Evolutionary conservation across 53 echinoderm and acorn worm genomes (phyloP), one percentile per base, ranked within the genome.

Genomic region (Astropecten irregularis): DNA sequence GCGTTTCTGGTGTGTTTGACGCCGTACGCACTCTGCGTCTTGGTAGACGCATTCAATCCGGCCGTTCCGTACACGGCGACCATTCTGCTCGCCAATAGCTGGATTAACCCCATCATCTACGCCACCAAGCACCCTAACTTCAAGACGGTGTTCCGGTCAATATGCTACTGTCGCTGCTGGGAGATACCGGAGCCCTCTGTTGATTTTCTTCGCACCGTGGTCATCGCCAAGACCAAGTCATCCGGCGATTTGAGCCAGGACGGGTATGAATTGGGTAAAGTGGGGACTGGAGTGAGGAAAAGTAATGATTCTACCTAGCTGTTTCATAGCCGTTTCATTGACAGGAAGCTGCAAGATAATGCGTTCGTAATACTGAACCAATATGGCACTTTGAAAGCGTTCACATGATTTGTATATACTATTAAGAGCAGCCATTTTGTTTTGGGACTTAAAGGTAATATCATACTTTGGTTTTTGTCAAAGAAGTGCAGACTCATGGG

Each of bases 51-150:
- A 14, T 68, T 68, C 5, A 36, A 82, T 31, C 85, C 71, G 20
- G 85, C 74, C 34, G 86, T 89, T 1, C 85, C 89, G 30, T 92
- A 85, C 36, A 63, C 92, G 0, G 89, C 67, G 0, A 85, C 73
- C 5, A 47, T 92, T 8, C 58, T 89, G n/a, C 63, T 92, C 18
- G 81, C 85, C 29, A 92, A 92, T 72, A 89, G 89, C 44, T 92
- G 92, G 73, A 67, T 92, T 20, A 92, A 92, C 61, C 89, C 89
- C 49, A 55, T 92, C n/a, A 82, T 92, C 51, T 92, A 92, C 57
- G 92, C 92, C 0, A 92, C 89, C 7, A 92, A 92, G 67, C 92
- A 92, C 52, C 92, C 89, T 2, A 54, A 83, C 83, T 92, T 92
- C 66, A 91, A 88, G 54, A 70, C 44, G 20, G 71, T 88, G 13